Evolutionary conservation across 92 coral and sea anemone genomes (phyloP), one percentile per base, ranked within the genome.

Genomic region (Umimayanthus chanpuru): DNA sequence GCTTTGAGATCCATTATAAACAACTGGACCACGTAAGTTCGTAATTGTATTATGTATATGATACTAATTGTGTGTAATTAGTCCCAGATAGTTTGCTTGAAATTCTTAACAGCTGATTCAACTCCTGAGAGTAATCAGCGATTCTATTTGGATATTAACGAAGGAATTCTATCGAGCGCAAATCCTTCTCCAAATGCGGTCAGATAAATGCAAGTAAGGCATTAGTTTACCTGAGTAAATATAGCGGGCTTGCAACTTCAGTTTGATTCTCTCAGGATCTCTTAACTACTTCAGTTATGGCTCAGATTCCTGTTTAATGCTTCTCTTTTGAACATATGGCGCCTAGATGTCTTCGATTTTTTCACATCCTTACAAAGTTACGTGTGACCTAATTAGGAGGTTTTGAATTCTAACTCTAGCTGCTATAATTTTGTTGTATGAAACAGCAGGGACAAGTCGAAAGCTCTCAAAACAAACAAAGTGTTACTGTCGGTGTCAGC

Each of bases 281-380:
- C 30, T 29, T 32, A 32, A 32, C 36, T 32, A 32, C 36, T 32
- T 67, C 11, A 53, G 68, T 18, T 30, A 25, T 30, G 44, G 16
- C 39, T 55, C 38, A n/a, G n/a, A 50, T 20, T 36, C 67, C 68
- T 7, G 21, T 73, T 7, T 32, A 73, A 18, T 39, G 79, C 47
- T 39, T 75, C 79, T 75, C 79, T 75, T 40, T 75, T 75, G 79
- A 83, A 71, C 87, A 83, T 71, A 83, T 83, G 87, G 87, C 78
- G 77, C 41, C 87, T 43, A 18, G 38, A 43, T 83, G 87, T 83
- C 87, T 83, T 70, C 73, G 43, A 21, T 9, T 20, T 28, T 75
- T 39, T 36, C 77, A 23, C 68, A 61, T 61, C 68, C 68, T 61
- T 28, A 32, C 79, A 21, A 1, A 39, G 50, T 25, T 61, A 61